phyloP scores from a whole-genome alignment of 1,140 invertebrate genomes.

The Drosophila ogumai region DNA sequence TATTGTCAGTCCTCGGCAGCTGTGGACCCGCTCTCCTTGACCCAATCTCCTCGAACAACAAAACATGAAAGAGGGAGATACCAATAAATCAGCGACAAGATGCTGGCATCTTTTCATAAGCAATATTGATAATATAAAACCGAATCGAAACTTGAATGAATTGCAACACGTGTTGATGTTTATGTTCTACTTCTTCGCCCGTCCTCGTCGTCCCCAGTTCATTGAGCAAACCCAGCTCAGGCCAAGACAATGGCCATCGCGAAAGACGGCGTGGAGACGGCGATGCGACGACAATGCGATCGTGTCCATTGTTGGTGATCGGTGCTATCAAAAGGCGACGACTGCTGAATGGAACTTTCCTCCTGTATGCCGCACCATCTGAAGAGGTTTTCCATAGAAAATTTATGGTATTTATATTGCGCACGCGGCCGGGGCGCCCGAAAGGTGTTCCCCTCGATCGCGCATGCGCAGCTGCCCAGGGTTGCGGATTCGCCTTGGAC shows the following conservation, averaged over 20 bases:
- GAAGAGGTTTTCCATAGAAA: slow-evolving; percentile 75
- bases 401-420: slow-evolving; percentile 66
- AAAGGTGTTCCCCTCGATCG: slow-evolving; percentile 56
- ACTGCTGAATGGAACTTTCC: slow-evolving; percentile 70
- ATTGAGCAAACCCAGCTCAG: slow-evolving; percentile 67
- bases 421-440: slow-evolving; percentile 53
- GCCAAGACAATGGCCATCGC: slow-evolving; percentile 56
- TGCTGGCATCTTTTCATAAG: slow-evolving; percentile 65
- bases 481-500: slow-evolving; percentile 55
- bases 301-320: slow-evolving; percentile 60
- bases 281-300: slow-evolving; percentile 42
- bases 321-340: slow-evolving; percentile 45
- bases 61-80: background rate
- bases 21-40: slow-evolving; percentile 60
- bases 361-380: slow-evolving; percentile 43
- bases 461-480: slow-evolving; percentile 64
- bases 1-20: slow-evolving; percentile 30
- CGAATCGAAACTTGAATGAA: slow-evolving; percentile 70
- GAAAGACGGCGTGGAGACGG: slow-evolving; percentile 64
- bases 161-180: slow-evolving; percentile 73
- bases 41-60: slow-evolving; percentile 50
- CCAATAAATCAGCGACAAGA: slow-evolving; percentile 72
- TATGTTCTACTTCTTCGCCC: slow-evolving; percentile 24
- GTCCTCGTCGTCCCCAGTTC: slow-evolving; percentile 19
- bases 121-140: slow-evolving; percentile 60